phyloP scores from a whole-genome alignment of 2,797 vertebrate species.

The Enteromius afrohamiltoni region DNA sequence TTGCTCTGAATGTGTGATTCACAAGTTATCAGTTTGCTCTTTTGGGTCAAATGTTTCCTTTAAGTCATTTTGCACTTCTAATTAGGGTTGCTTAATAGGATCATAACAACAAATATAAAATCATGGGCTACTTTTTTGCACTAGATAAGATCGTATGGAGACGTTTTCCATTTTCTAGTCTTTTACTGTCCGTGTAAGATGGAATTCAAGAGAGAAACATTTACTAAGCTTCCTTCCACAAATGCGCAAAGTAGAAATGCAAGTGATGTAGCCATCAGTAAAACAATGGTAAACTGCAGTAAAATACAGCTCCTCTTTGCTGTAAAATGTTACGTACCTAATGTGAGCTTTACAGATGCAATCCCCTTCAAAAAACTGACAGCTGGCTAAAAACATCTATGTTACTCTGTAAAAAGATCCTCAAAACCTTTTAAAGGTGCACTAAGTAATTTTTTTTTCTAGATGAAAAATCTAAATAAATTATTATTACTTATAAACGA shows the following conservation, averaged over 20 bases:
- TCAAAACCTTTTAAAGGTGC: conserved; percentile 71
- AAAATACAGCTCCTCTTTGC: conserved; percentile 42
- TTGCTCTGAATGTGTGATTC: conserved; percentile 71
- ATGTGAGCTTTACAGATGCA: conserved; percentile 36
- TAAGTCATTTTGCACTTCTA: conserved; percentile 76
- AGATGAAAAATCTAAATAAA: conserved; percentile 16
- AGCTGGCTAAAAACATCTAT: conserved; percentile 50
- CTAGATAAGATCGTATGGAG: conserved; percentile 73
- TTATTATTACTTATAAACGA: background rate
- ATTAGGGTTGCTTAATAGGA: conserved; percentile 77
- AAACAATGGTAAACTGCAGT: conserved; percentile 46
- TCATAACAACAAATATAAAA: conserved; percentile 79
- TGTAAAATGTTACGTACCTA: conserved; percentile 6
- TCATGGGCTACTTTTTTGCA: conserved; percentile 79
- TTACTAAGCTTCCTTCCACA: conserved; percentile 72
- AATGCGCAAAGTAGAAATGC: conserved; percentile 66
- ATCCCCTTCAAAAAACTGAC: conserved; percentile 60
- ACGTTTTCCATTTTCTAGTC: conserved; percentile 75
- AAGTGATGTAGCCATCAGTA: conserved; percentile 33
- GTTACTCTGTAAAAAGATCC: conserved; percentile 60
- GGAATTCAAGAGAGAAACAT: conserved; percentile 67
- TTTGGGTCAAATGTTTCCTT: conserved; percentile 73
- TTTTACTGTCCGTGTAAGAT: conserved; percentile 71
- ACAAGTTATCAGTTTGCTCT: conserved; percentile 78
- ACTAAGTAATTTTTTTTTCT: conserved; percentile 60